These are phyloP conservation scores for Torymus texanus DNA, from an alignment of 2,888 invertebrate species.

Conservation along the genomic window DNA sequence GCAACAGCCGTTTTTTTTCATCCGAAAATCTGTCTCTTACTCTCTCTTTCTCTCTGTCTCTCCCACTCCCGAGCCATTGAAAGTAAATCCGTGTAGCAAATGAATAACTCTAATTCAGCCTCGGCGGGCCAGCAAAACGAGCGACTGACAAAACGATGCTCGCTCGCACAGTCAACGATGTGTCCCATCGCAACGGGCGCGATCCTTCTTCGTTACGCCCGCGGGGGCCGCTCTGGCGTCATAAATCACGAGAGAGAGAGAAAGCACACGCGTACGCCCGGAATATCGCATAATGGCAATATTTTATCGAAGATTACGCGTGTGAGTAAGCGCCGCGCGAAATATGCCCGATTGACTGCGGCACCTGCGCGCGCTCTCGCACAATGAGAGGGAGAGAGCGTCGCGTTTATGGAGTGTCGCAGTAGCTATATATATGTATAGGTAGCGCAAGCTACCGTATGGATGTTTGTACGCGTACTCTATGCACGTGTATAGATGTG, in stretches of 20 bases:
- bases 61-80: too few relatives aligned
- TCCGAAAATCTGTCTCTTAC: too few relatives aligned
- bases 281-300: slow-evolving; percentile 17
- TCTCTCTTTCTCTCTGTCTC: too few relatives aligned
- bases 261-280: not conserved
- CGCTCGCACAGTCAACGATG: slow-evolving; percentile 1
- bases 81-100: too few relatives aligned
- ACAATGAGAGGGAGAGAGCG: not conserved
- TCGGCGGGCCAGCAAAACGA: not conserved
- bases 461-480: too few relatives aligned
- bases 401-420: not conserved
- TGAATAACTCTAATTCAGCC: too few relatives aligned
- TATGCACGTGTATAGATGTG: too few relatives aligned
- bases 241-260: too few relatives aligned
- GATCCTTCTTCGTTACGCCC: slow-evolving; percentile 34
- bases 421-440: too few relatives aligned
- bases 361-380: not conserved
- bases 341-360: too few relatives aligned
- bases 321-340: slow-evolving; percentile 14
- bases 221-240: not conserved
- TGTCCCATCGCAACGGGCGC: slow-evolving; percentile 3
- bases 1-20: too few relatives aligned
- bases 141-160: slow-evolving; percentile 3
- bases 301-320: slow-evolving; percentile 46
- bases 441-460: too few relatives aligned